Percentiles rank a stretch among this genome's conserved stretches.
phyloP scores from a whole-genome alignment of 1,140 invertebrate species.

The Heliothis virescens region DNA sequence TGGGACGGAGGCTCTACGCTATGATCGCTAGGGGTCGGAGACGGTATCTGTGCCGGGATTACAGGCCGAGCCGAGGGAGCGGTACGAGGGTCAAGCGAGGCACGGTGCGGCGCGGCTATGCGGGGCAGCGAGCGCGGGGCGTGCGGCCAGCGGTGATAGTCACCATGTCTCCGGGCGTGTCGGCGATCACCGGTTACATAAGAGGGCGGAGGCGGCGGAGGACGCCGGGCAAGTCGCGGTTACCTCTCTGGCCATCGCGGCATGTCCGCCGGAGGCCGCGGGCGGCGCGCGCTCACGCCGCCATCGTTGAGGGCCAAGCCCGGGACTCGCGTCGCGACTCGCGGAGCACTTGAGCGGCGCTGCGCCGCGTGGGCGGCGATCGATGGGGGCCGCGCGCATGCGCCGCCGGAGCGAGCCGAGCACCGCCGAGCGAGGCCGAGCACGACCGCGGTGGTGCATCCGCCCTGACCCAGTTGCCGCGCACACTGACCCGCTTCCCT shows the following conservation, averaged over 20 bases:
- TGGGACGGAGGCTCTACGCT: slow-evolving; percentile 49
- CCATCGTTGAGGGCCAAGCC: slow-evolving; percentile 80
- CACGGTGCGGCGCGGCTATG: slow-evolving; percentile 48
- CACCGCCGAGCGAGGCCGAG: slow-evolving; percentile 60
- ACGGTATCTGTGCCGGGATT: slow-evolving; percentile 10
- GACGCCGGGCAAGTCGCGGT: slow-evolving; percentile 68
- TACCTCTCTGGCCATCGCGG: slow-evolving; percentile 87
- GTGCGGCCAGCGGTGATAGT: slow-evolving; percentile 60
- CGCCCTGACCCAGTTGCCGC: slow-evolving; percentile 79
- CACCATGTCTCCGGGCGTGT: slow-evolving; percentile 74
- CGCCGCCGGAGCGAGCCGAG: slow-evolving; percentile 66
- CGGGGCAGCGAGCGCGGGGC: slow-evolving; percentile 47
- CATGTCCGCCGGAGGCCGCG: slow-evolving; percentile 85
- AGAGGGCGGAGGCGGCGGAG: slow-evolving; percentile 62
- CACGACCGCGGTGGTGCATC: slow-evolving; percentile 65
- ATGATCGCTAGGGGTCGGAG: slow-evolving; percentile 45
- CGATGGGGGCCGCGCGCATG: slow-evolving; percentile 75
- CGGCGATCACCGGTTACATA: slow-evolving; percentile 67
- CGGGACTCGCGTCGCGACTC: slow-evolving; percentile 79
- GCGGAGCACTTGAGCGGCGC: slow-evolving; percentile 70
- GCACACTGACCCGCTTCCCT: slow-evolving; percentile 78
- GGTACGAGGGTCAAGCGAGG: slow-evolving; percentile 23
- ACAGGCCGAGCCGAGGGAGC: slow-evolving; percentile 21
- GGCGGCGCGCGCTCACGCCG: slow-evolving; percentile 83
- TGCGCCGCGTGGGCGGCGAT: slow-evolving; percentile 81